Evolutionary conservation across 2,113 vertebrate genomes (phyloP).

Genomic region (Piprites chloris): DNA sequence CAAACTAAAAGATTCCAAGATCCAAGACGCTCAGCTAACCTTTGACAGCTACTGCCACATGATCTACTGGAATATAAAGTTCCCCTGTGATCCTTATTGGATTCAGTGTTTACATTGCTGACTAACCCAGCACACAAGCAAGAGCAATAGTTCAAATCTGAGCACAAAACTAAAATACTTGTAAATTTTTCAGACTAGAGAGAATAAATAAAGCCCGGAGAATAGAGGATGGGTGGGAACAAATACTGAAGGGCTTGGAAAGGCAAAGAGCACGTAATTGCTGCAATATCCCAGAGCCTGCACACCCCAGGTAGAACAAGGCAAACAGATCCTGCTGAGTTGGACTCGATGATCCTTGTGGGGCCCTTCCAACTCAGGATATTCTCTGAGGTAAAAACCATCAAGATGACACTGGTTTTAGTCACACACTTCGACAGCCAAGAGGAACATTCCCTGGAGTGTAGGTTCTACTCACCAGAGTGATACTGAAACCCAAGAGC

Average conservation of each 20-base stretch:
- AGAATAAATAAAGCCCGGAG: neutral
- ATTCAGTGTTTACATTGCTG: neutral
- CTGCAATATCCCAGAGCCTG: neutral
- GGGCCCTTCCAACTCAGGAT: neutral
- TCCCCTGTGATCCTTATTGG: fast-evolving
- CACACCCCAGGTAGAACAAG: neutral
- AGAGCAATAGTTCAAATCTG: neutral
- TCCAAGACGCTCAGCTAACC: neutral
- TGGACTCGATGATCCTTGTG: neutral
- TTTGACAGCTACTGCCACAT: neutral
- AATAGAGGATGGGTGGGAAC: neutral
- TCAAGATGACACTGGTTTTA: neutral
- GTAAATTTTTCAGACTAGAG: neutral
- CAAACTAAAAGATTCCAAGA: neutral
- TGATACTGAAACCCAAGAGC: neutral
- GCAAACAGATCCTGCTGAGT: neutral
- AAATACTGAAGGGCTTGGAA: neutral
- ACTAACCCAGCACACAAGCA: neutral
- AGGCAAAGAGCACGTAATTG: neutral
- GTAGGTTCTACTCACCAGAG: no score
- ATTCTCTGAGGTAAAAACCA: neutral
- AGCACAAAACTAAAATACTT: neutral
- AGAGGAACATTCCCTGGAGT: neutral
- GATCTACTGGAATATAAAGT: neutral
- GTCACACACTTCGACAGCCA: neutral